Conservation (phyloP, 2,113 vertebrate genomes). For the Lipophrys pholis region DNA sequence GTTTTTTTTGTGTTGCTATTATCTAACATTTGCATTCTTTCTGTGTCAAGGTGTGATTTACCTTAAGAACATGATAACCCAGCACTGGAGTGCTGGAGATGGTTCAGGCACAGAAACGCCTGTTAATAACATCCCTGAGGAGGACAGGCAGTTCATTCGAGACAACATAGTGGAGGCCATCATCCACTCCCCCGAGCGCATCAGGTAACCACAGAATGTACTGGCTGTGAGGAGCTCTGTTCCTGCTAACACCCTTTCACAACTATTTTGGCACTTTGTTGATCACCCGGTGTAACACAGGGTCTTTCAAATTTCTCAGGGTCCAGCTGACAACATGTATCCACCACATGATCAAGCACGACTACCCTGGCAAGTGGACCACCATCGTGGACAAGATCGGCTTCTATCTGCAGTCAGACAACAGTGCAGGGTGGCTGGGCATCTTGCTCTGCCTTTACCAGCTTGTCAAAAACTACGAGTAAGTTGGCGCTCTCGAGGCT, state of each 20-base stretch:
- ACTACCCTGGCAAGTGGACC: conserved; percentile 97
- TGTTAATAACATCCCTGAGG: conserved; percentile 94
- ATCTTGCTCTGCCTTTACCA: conserved; percentile 99
- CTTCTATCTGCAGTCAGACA: conserved; percentile 97
- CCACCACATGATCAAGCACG: conserved; percentile 98
- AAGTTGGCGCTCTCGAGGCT: conserved; percentile 61
- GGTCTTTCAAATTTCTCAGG: conserved; percentile 71
- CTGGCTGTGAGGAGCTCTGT: not conserved
- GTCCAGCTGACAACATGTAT: conserved; percentile 99
- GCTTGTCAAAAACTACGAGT: conserved; percentile 99
- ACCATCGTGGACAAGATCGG: conserved; percentile 98
- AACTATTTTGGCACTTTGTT: no score
- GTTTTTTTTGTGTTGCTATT: not conserved
- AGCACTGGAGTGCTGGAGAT: conserved; percentile 97
- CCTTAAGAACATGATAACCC: conserved; percentile 99
- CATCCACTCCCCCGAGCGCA: conserved; percentile 97
- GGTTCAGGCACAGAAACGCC: conserved; percentile 87
- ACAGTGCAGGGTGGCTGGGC: conserved; percentile 95
- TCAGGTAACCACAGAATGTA: conserved; percentile 85
- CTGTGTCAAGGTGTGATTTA: conserved; percentile 93
- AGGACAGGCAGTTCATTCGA: conserved; percentile 95
- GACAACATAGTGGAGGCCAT: conserved; percentile 99
- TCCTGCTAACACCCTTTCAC: no score
- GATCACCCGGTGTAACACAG: no score
- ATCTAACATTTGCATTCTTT: not conserved